Conservation (phyloP, 1,140 invertebrate species). For the Drosophila yakuba region DNA sequence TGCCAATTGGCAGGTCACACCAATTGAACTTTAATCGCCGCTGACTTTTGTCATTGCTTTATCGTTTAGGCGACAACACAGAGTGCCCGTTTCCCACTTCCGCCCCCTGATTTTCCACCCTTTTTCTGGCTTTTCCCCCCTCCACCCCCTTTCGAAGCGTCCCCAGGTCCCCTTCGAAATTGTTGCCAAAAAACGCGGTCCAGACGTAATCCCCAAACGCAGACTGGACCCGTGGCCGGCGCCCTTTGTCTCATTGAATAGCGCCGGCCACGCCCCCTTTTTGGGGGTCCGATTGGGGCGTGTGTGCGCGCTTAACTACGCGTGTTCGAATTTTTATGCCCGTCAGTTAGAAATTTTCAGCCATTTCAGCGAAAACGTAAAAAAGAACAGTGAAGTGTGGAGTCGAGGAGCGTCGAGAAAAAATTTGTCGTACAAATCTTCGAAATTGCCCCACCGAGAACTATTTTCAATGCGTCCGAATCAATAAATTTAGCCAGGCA, state of each 20-base stretch:
- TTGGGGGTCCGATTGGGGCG: constrained; percentile 16
- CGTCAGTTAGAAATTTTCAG: constrained; percentile 73
- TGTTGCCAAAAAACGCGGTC: constrained; percentile 58
- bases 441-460: constrained; percentile 80
- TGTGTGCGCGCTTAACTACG: constrained; percentile 51
- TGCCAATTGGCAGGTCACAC: constrained; percentile 62
- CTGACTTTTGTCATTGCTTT: constrained; percentile 80
- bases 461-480: constrained; percentile 84
- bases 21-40: constrained; percentile 81
- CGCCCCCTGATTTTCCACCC: neutral
- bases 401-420: constrained; percentile 29
- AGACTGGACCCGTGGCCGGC: constrained; percentile 23
- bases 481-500: constrained; percentile 73
- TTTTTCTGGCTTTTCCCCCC: too few species aligned
- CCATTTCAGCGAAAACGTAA: constrained; percentile 75
- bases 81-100: constrained; percentile 4
- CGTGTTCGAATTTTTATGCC: constrained; percentile 70
- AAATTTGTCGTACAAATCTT: constrained; percentile 84
- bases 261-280: constrained; percentile 54
- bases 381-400: constrained; percentile 23
- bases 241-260: constrained; percentile 79
- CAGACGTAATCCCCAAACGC: constrained; percentile 48
- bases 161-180: neutral
- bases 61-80: constrained; percentile 75
- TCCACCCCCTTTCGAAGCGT: too few species aligned